phyloP scores from a whole-genome alignment of 2,797 vertebrate species.

The Acanthurus lineatus region DNA sequence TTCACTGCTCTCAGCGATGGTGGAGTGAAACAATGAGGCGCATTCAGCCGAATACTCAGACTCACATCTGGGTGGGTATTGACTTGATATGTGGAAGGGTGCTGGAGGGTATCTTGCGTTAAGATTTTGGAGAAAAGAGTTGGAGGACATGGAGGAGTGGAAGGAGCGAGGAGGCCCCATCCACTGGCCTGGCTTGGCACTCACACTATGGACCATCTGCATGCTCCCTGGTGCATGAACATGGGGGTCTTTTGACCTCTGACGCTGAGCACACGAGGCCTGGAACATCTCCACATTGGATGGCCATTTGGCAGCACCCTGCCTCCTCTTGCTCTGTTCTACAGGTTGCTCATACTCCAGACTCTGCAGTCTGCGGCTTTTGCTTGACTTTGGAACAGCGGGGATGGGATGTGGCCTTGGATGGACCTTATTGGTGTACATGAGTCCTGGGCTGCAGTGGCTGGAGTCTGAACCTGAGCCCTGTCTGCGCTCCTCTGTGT shows the following conservation, averaged over 20 bases:
- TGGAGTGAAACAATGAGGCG: constrained; percentile 89
- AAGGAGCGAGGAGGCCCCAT: constrained; percentile 56
- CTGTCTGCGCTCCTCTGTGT: constrained; percentile 79
- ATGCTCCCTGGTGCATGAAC: constrained; percentile 63
- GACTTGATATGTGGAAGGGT: constrained; percentile 65
- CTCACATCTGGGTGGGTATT: constrained; percentile 84
- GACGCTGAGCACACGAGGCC: constrained; percentile 58
- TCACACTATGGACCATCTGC: constrained; percentile 73
- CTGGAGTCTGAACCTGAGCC: constrained; percentile 89
- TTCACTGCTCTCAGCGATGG: constrained; percentile 90
- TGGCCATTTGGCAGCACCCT: constrained; percentile 84
- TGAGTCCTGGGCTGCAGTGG: constrained; percentile 80
- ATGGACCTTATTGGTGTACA: constrained; percentile 63
- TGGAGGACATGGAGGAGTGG: constrained; percentile 70
- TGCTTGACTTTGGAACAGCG: constrained; percentile 66
- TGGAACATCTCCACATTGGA: constrained; percentile 84
- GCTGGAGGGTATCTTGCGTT: constrained; percentile 83
- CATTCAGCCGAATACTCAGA: constrained; percentile 91
- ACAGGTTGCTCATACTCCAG: constrained; percentile 62
- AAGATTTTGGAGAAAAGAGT: constrained; percentile 78
- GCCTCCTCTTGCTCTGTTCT: constrained; percentile 83
- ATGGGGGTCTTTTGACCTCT: constrained; percentile 71
- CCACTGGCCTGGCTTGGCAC: constrained; percentile 78
- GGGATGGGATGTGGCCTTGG: constrained; percentile 71
- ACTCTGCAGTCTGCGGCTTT: constrained; percentile 69